phyloP scores from a whole-genome alignment of 2,113 vertebrate species.

The Crocuta crocuta region DNA sequence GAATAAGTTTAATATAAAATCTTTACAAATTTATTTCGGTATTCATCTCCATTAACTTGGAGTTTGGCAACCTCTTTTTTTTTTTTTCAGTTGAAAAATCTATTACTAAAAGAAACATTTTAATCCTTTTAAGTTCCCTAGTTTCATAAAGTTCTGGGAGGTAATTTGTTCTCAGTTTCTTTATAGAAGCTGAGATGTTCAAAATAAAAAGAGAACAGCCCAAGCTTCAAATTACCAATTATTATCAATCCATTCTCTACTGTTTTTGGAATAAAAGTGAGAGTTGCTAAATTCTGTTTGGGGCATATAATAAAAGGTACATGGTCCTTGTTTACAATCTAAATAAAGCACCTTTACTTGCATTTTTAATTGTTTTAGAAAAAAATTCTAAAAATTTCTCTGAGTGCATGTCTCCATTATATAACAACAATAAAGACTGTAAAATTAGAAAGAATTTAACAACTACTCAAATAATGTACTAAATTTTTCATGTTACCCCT shows the following conservation, averaged over 20 bases:
- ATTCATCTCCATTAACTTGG: neutral
- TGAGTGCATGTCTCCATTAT: neutral
- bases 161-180: neutral
- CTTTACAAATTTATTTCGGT: neutral
- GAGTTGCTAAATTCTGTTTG: neutral
- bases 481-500: neutral
- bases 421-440: neutral
- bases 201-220: neutral
- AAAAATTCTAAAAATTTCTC: neutral
- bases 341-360: neutral
- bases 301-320: neutral
- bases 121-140: neutral
- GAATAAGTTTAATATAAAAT: neutral
- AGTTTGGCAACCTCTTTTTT: neutral
- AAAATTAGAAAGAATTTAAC: neutral
- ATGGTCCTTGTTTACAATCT: neutral
- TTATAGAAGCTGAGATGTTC: neutral
- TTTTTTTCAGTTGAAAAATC: neutral
- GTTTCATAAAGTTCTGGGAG: neutral
- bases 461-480: neutral
- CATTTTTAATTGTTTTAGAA: neutral
- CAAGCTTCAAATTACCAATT: neutral
- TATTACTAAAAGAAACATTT: neutral
- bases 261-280: conserved; percentile 15
- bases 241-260: neutral